Base-by-base conservation (phyloP, 2,113 vertebrate genomes). In the Leucopsar rothschildi region DNA sequence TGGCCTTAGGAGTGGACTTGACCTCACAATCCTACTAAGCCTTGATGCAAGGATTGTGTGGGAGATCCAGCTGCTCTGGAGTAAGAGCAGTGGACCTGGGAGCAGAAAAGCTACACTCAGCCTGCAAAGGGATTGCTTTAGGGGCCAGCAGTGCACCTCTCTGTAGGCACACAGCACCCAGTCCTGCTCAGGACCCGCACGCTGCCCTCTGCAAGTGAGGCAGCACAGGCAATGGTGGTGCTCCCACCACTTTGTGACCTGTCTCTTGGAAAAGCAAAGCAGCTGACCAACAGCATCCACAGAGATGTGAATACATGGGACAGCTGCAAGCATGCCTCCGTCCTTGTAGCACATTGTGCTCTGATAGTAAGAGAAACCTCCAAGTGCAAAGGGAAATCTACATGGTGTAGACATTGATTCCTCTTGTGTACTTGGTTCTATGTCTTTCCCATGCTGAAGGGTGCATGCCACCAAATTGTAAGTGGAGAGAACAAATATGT, bases 211-310 rank as follows among this genome's bases (percentile, higher is more conserved):
- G 4, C 29, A 35, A 19, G 25, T 6, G 9, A 65, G 35, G 27
- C 44, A 56, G 20, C 0, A 1, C 3, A 12, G 27, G 20, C 0
- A 0, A 73, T 15, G 31, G n/a, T 0, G 3, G 44, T 2, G 1
- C 27, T 69, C 35, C 45, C 16, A 40, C 20, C 2, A 2, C 49
- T 77, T 35, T 33, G 6, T 39, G 45, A 82, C 20, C 53, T 57
- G 55, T 9, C 25, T 70, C 60, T 44, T 45, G 8, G 57, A 39
- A 82, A 73, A 50, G 25, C 1, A 4, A 78, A 82, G n/a, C 65
- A 44, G 63, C 39, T 53, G 89, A 73, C 53, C 40, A 56, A 14
- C 27, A 53, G 37, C 6, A 80, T 9, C 50, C 16, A 19, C 24
- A 60, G 44, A 27, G 49, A n/a, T 12, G 42, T 4, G 40, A 75